Evolutionary conservation across 2,113 vertebrate genomes (phyloP), one percentile per base, ranked within the genome.

Genomic region (Chionomys nivalis): DNA sequence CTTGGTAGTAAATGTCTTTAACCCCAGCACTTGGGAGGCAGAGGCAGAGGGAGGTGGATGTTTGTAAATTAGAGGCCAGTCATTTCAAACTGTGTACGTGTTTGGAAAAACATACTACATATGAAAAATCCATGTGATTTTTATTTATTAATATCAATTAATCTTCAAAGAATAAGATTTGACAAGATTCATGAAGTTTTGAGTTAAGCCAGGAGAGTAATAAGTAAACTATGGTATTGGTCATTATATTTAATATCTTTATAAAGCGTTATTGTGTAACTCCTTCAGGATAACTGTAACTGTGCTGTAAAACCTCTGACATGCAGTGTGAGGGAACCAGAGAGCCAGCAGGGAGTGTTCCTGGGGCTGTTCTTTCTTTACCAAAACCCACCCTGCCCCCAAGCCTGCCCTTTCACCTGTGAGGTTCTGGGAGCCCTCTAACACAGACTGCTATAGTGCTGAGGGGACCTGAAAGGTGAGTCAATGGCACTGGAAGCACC

Each of bases 231-330:
- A 85, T 78, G 6, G 70, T 70, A 93, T n/a, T 49, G 4, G 63
- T 42, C 55, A 78, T 61, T 91, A 58, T 78, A 93, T 95, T 66
- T 96, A 92, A 97, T 79, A 88, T 6, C 42, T 39, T 89, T 94
- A 82, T 77, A 93, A 78, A 85, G 19, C 76, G 0, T 79, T 68
- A 17, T 76, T 97, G 70, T 90, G 58, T n/a, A 96, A 42, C 58
- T 95, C 49, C 70, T 61, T 87, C 39, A 82, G 89, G 42, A 89
- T 36, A 93, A 39, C 47, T 78, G 9, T 77, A 93, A 89, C 82
- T 86, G 44, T 86, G 44, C 78, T 93, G 21, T 90, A 58, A 86
- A 95, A 89, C 85, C 31, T 72, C 61, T 65, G 14, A 4, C 19
- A 58, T 58, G 16, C 16, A 58, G 55, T 58, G 17, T 19, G 4